phyloP scores from a whole-genome alignment of 2,797 vertebrate genomes.

The Squalus acanthias region DNA sequence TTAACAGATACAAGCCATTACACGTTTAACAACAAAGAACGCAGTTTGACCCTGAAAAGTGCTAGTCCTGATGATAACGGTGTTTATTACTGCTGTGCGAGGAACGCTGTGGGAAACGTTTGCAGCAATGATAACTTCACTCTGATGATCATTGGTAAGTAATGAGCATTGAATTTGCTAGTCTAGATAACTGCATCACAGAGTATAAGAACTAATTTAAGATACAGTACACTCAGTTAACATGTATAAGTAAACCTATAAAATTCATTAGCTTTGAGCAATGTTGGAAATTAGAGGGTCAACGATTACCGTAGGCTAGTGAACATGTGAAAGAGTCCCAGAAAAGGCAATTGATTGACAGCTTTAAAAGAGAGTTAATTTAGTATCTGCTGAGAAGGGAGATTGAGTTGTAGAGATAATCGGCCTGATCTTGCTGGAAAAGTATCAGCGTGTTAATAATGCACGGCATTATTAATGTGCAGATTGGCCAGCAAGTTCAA shows the following conservation, averaged over 20 bases:
- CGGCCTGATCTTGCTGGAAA: neutral
- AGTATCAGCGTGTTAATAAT: neutral
- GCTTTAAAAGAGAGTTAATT: neutral
- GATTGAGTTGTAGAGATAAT: neutral
- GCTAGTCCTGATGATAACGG: conserved; percentile 77
- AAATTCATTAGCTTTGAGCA: neutral
- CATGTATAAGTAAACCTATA: neutral
- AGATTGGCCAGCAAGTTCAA: neutral
- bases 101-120: conserved; percentile 70
- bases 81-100: conserved; percentile 84
- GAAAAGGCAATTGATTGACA: neutral
- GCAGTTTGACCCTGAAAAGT: conserved; percentile 69
- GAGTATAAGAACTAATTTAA: neutral
- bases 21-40: conserved; percentile 81
- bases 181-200: neutral
- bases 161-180: neutral
- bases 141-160: conserved; percentile 77
- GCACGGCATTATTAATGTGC: neutral
- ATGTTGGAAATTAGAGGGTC: neutral
- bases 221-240: neutral
- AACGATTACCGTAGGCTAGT: neutral
- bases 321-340: neutral
- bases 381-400: neutral
- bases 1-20: conserved; percentile 64
- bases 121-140: conserved; percentile 87